Conservation (phyloP, 2,888 invertebrate species). For the Suillia variegata region DNA sequence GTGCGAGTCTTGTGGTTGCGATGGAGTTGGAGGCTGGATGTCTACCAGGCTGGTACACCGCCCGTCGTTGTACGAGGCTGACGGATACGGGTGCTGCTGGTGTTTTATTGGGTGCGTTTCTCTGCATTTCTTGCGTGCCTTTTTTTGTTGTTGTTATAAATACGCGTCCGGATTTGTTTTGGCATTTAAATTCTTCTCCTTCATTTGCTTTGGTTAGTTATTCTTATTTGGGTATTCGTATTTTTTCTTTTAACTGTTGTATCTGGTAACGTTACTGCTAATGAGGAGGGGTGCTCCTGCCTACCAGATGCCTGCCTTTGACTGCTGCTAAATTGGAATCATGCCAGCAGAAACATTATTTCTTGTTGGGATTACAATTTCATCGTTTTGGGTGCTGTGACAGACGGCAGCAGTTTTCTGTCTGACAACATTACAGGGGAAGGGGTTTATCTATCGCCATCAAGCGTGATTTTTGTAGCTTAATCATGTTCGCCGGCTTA, state of each 20-base stretch:
- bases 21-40: conserved; percentile 3
- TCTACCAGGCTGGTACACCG: not conserved
- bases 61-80: not conserved
- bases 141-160: conserved; percentile 31
- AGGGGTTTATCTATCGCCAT: no score
- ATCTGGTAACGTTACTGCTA: conserved; percentile 18
- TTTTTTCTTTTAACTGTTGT: conserved; percentile 9
- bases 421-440: conserved; percentile 25
- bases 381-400: conserved; percentile 53
- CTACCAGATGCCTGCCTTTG: conserved; percentile 28
- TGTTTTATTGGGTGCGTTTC: conserved; percentile 25
- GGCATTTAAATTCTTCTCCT: conserved; percentile 61
- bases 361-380: conserved; percentile 53
- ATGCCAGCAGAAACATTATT: conserved; percentile 47
- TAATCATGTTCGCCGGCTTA: conserved; percentile 48
- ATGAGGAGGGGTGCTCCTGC: conserved; percentile 12
- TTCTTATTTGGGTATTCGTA: conserved; percentile 12
- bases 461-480: conserved; percentile 53
- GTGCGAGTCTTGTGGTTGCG: not conserved
- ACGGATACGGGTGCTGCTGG: conserved; percentile 29
- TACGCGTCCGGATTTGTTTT: conserved; percentile 43
- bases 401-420: conserved; percentile 50
- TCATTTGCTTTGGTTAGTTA: conserved; percentile 51
- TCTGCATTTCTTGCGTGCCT: conserved; percentile 31
- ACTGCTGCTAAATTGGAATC: conserved; percentile 44